Base-by-base conservation (phyloP, 2,113 vertebrate genomes). In the Catharus minimus region DNA sequence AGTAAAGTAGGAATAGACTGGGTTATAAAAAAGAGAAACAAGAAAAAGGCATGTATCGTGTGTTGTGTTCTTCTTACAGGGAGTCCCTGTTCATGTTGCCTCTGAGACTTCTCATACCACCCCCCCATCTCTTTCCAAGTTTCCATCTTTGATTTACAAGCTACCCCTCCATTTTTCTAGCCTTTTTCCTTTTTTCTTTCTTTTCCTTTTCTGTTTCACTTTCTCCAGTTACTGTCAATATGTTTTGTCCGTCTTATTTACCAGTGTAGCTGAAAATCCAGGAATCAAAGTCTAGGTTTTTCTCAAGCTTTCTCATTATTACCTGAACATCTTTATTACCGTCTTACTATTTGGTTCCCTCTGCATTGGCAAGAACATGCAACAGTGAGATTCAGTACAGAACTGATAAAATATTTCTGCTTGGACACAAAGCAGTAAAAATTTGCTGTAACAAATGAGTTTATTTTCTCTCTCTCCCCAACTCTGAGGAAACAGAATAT, bases 31-130 rank as follows among this genome's bases (percentile, higher is more conserved):
- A 38, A 74, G 65, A 68, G 24, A 33, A 33, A 24, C 5, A 28
- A 61, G 33, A 43, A 15, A 36, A n/a, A 44, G 22, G 6, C 15
- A 11, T 11, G 2, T 15, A 38, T 57, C 11, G 30, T 19, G 27
- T 74, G 22, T 61, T 28, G 3, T 71, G 15, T 36, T 74, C 20
- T 50, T 83, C 33, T 24, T 57, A 10, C 4, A 14, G 33, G 32
- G 64, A 65, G 26, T 53, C 76, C n/a, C 19, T 50, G 21, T 53
- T 91, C 24, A 5, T 0, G 0, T 66, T 55, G 23, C 41, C 19
- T 71, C 30, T 55, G 19, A 77, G 47, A 69, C 32, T 26, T 57
- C 6, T 32, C 22, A 38, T 5, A 9, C 39, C 39, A 1, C 16
- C 19, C 14, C 9, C 10, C 3, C 10, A 20, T 24, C 17, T 39